Percentiles rank a stretch among this genome's conserved stretches.
phyloP scores from a whole-genome alignment of 2,113 vertebrate genomes.

The Saguinus imperator region DNA sequence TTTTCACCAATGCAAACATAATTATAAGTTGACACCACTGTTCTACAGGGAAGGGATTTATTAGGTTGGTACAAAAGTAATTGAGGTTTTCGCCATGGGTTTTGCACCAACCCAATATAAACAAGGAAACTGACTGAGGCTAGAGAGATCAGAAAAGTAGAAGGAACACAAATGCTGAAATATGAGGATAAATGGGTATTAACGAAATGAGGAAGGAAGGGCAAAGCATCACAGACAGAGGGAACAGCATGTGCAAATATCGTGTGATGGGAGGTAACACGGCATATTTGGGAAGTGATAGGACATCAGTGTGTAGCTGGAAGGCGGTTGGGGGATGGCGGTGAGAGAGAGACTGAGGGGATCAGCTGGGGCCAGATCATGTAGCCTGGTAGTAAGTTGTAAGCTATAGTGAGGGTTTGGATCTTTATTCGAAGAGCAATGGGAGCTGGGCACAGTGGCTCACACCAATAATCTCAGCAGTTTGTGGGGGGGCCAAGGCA shows the following conservation, averaged over 20 bases:
- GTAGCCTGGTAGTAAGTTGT: neutral
- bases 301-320: neutral
- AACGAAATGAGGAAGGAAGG: neutral
- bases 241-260: neutral
- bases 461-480: too few relatives aligned
- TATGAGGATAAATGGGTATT: neutral
- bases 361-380: neutral
- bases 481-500: too few relatives aligned
- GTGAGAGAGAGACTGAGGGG: neutral
- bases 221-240: neutral
- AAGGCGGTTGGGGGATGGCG: neutral
- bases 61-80: neutral
- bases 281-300: neutral
- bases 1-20: neutral
- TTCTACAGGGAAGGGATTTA: neutral
- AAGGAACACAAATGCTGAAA: neutral
- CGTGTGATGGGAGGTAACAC: neutral
- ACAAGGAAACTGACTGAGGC: constrained; percentile 3
- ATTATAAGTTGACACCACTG: neutral
- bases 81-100: too few relatives aligned
- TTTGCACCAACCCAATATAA: neutral
- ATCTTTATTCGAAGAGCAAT: constrained; percentile 16
- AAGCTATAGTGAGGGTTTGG: neutral
- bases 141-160: neutral
- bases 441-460: neutral